Evolutionary conservation across 1,140 invertebrate genomes (phyloP).

Genomic region (Charaxes varanes): DNA sequence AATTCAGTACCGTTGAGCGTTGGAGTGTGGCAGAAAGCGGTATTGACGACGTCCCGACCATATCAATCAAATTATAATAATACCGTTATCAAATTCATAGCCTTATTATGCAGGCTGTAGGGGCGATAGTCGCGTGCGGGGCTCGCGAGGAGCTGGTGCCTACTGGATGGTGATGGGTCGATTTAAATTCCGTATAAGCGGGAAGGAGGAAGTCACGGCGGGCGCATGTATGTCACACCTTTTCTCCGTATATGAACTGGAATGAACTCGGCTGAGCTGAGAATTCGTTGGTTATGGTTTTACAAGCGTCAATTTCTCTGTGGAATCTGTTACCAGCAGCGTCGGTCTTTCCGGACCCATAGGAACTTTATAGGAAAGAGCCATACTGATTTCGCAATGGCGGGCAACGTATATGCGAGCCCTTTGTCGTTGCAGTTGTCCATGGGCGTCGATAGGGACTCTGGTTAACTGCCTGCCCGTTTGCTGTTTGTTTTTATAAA

Average conservation of each 20-base stretch:
- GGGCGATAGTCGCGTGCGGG: constrained; percentile 22
- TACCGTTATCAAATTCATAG: constrained; percentile 28
- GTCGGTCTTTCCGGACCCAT: no score
- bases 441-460: no score
- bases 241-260: constrained; percentile 68
- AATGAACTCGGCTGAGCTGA: constrained; percentile 45
- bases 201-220: constrained; percentile 68
- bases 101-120: constrained; percentile 30
- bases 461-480: no score
- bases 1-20: constrained; percentile 68
- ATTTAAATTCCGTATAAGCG: constrained; percentile 72
- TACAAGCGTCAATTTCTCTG: constrained; percentile 10
- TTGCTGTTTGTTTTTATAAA: no score
- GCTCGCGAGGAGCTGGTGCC: constrained; percentile 20
- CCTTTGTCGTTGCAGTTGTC: no score
- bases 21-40: constrained; percentile 63
- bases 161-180: constrained; percentile 55
- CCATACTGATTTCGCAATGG: no score
- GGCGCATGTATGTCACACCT: constrained; percentile 61
- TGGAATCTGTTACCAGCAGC: no score
- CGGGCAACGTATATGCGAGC: no score
- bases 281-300: constrained; percentile 32
- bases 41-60: constrained; percentile 52
- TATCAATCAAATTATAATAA: constrained; percentile 71
- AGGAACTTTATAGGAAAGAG: no score